Percentiles rank a stretch among this genome's conserved stretches.
phyloP scores from a whole-genome alignment of 2,888 invertebrate species.

The Halocaridina rubra region DNA sequence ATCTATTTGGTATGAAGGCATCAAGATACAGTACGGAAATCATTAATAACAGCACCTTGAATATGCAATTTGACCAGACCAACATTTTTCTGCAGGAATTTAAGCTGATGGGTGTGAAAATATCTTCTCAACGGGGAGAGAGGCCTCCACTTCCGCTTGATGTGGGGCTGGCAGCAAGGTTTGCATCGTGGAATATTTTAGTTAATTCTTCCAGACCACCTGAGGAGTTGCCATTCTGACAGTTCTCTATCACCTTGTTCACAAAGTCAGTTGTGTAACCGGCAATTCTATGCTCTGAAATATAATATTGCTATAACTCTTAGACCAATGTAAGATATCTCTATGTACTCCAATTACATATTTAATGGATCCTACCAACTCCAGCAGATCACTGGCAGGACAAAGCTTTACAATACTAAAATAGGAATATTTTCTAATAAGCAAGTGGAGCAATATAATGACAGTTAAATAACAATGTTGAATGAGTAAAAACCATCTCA shows the following conservation, averaged over 20 bases:
- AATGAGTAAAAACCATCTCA: too few relatives aligned
- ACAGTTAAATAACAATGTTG: too few relatives aligned
- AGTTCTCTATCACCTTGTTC: conserved; percentile 88
- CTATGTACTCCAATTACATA: too few relatives aligned
- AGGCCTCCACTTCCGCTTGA: conserved; percentile 16
- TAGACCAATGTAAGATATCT: too few relatives aligned
- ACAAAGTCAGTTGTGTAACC: conserved; percentile 94
- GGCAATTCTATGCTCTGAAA: conserved; percentile 85
- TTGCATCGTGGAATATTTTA: conserved; percentile 27
- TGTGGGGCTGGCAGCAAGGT: conserved; percentile 34
- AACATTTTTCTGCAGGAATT: not conserved
- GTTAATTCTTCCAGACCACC: conserved; percentile 82
- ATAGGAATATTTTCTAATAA: too few relatives aligned
- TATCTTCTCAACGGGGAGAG: conserved; percentile 35
- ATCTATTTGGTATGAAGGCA: too few relatives aligned
- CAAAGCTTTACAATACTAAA: too few relatives aligned
- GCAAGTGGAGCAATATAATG: too few relatives aligned
- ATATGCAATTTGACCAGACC: conserved; percentile 4
- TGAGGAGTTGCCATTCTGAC: conserved; percentile 79
- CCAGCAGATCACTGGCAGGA: too few relatives aligned
- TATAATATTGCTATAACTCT: too few relatives aligned
- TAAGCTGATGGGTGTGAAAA: not conserved
- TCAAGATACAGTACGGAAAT: too few relatives aligned
- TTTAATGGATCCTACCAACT: too few relatives aligned
- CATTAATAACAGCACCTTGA: conserved; percentile 2